A percentile compares a stretch with the other conserved stretches of the same genome.
Conservation (phyloP, 2,888 invertebrate species). For the Acrobasis consociella region DNA sequence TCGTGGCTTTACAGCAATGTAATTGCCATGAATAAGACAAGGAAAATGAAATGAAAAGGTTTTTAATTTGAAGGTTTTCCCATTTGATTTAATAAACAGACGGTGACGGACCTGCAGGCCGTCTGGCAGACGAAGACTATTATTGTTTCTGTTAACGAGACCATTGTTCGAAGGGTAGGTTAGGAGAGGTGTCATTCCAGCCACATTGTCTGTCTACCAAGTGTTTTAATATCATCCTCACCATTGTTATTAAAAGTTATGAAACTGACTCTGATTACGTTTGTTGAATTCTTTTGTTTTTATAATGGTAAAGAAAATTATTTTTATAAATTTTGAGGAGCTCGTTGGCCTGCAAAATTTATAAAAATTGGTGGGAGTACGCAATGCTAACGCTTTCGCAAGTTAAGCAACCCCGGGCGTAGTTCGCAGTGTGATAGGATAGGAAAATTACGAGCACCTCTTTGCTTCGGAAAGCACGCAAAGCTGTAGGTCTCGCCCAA, state of each 20-base stretch:
- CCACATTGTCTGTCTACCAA: constrained; percentile 61
- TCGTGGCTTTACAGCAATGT: too few relatives aligned
- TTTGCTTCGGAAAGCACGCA: too few relatives aligned
- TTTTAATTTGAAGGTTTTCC: constrained; percentile 57
- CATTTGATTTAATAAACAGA: constrained; percentile 46
- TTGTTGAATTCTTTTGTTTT: constrained; percentile 13
- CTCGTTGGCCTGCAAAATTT: too few relatives aligned
- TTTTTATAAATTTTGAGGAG: too few relatives aligned
- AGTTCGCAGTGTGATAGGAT: too few relatives aligned
- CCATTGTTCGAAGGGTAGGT: constrained; percentile 62
- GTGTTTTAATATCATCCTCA: constrained; percentile 59
- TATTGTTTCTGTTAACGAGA: constrained; percentile 72
- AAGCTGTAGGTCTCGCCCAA: too few relatives aligned
- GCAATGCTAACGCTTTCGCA: too few relatives aligned
- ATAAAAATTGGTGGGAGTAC: too few relatives aligned
- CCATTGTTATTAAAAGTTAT: constrained; percentile 47
- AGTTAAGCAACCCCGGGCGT: too few relatives aligned
- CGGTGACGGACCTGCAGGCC: constrained; percentile 34
- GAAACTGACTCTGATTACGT: constrained; percentile 17
- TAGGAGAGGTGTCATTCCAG: constrained; percentile 60
- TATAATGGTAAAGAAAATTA: background rate
- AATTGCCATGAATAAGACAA: too few relatives aligned
- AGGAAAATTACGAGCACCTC: too few relatives aligned
- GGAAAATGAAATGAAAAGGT: constrained; percentile 33
- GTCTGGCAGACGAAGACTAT: constrained; percentile 52